Percentiles rank a stretch among this genome's conserved stretches.
Evolutionary conservation across 2,888 invertebrate species (phyloP).

Genomic region (Drosophila anomelani): DNA sequence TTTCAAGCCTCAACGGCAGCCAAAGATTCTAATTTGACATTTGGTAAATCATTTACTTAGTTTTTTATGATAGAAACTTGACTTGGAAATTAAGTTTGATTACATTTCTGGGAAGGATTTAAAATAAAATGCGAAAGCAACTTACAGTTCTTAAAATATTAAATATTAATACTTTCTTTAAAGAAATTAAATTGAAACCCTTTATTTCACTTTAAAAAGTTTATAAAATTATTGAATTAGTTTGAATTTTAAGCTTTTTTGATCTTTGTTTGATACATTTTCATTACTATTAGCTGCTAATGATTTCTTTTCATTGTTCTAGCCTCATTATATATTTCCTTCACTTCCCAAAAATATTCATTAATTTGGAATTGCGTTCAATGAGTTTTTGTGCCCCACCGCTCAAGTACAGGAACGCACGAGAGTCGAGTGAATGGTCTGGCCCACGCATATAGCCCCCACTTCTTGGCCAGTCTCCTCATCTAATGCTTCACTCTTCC

Average conservation of each 20-base stretch:
- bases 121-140: background rate
- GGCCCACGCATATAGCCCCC: slow-evolving; percentile 36
- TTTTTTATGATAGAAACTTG: background rate
- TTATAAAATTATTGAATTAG: fast-evolving
- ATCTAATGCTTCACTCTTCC: background rate
- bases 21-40: slow-evolving; percentile 28
- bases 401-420: slow-evolving; percentile 36
- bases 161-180: background rate
- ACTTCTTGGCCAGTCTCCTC: slow-evolving; percentile 3
- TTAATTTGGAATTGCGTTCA: slow-evolving; percentile 46
- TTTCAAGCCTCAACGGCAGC: slow-evolving; percentile 14
- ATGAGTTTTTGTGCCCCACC: slow-evolving; percentile 40
- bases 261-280: background rate
- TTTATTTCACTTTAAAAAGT: background rate
- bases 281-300: background rate
- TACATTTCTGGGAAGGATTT: background rate
- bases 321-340: slow-evolving; percentile 6
- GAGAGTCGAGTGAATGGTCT: slow-evolving; percentile 24
- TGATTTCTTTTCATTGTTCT: slow-evolving; percentile 8
- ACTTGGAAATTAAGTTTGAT: background rate
- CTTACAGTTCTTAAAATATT: background rate
- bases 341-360: slow-evolving; percentile 36
- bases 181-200: background rate
- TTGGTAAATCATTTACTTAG: slow-evolving; percentile 39
- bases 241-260: background rate